Percentiles rank a stretch among this genome's conserved stretches.
phyloP scores from a whole-genome alignment of 2,113 vertebrate genomes.

The Urocolius indicus region DNA sequence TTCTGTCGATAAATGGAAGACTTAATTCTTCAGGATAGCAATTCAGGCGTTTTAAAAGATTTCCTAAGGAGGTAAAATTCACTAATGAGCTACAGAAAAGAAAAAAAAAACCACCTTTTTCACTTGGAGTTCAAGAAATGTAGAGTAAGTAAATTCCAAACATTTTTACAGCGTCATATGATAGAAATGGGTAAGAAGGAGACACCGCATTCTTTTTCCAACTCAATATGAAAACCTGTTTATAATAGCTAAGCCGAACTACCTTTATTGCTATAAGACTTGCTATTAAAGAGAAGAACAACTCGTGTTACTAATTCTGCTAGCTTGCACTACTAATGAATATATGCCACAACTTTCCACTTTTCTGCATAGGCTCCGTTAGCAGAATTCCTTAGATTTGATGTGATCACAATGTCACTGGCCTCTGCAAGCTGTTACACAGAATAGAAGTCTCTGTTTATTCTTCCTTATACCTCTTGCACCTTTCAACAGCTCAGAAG shows the following conservation, averaged over 20 bases:
- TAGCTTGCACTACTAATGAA: not conserved
- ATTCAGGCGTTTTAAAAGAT: constrained; percentile 34
- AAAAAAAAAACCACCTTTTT: not conserved
- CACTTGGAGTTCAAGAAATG: not conserved
- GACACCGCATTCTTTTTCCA: not conserved
- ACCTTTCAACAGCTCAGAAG: not conserved
- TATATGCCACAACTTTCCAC: not conserved
- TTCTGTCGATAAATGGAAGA: constrained; percentile 22
- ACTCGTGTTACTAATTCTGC: not conserved
- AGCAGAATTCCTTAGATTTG: not conserved
- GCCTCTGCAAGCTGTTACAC: fast-evolving
- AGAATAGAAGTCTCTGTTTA: not conserved
- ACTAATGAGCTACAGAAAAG: not conserved
- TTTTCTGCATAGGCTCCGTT: not conserved
- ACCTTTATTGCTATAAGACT: not conserved
- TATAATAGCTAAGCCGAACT: not conserved
- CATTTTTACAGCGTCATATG: not conserved
- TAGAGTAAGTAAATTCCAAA: not conserved
- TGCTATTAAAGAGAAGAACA: not conserved
- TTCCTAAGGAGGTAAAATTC: constrained; percentile 36
- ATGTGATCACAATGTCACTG: not conserved
- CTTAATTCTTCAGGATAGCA: constrained; percentile 28
- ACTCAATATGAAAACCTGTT: not conserved
- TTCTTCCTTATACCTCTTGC: not conserved
- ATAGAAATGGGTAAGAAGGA: not conserved